Base-by-base conservation (phyloP, 1,140 invertebrate genomes). In the Conus betulinus region DNA sequence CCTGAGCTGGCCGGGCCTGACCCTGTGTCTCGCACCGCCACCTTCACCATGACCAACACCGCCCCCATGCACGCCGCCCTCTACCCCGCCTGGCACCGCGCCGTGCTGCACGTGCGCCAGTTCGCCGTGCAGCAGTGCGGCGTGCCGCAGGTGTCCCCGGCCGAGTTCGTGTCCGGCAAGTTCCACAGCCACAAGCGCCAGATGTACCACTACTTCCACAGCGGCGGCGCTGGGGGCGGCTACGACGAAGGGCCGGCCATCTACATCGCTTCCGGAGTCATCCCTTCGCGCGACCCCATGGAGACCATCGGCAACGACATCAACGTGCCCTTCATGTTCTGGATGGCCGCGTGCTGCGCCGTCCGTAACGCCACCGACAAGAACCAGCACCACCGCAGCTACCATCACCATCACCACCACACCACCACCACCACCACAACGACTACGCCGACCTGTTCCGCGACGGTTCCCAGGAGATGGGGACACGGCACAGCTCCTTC, bases 301-400 rank as follows among this genome's bases (percentile, higher is more conserved):
- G 87, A 91, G 78, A 90, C 88, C 15, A 90, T 92, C 17, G 92
- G 92, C 15, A 92, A 92, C 86, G 91, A 90, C 25, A 91, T 93
- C 51, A 91, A 91, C 78, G 91, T 93, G n/a, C 93, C 93, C 25
- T 91, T 90, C 71, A 84, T 93, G 63, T 91, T 93, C 71, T 93
- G 93, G 93, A 87, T 92, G 88, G 91, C 91, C 23, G 92, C 89
- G 27, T 93, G 93, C 82, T 93, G 93, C 88, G 90, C 93, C 17
- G 39, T 27, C 0, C 71, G 78, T 25, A 88, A 60, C 89, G 71
- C 11, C 84, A 87, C 51, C 81, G 53, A 15, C 15, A 84, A 11
- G 3, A 88, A 51, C 39, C 23, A 51, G 3, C 25, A 8, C 78
- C 23, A 51, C 7, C 20, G 23, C 63, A 5, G n/a, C 13, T 15